Evolutionary conservation across 2,797 vertebrate genomes (phyloP), one percentile per base, ranked within the genome.

Genomic region (Enteromius trimaculatus): DNA sequence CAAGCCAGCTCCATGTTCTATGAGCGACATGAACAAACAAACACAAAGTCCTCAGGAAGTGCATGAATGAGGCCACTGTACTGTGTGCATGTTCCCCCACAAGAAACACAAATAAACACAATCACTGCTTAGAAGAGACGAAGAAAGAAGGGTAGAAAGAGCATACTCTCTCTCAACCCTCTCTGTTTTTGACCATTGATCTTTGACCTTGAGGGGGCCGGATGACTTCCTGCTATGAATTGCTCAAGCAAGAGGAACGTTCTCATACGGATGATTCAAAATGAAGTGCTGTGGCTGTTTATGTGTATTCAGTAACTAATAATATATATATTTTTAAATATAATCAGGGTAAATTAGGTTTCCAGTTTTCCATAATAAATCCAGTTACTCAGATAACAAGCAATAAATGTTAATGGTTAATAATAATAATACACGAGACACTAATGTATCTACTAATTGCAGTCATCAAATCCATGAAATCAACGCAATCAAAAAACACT

Each of bases 51-150:
- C 39, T 89, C 88, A 87, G 89, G 88, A 71, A 87, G 81, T 90
- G 85, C 55, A 86, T 83, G 86, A 94, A 95, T 92, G 68, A 91
- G 82, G 84, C 87, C 90, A 92, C 91, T 94, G 92, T 66, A 74
- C 53, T 58, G 65, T 13, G 78, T 89, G 66, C 87, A 86, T 91
- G 89, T 90, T 90, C 80, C 80, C 58, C 89, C 66, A 84, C 90
- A 87, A 88, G 86, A 82, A 90, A 87, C 89, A 79, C 77, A 88
- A 86, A 88, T 88, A 93, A 92, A 92, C 89, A 90, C 79, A 85
- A 68, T 77, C 86, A 85, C 87, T 62, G 82, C 83, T 92, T 88
- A 82, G 86, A 87, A 86, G 49, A 90, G 90, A 92, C 85, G 86
- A 72, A 66, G 76, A 87, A 89, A 77, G 19, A 79, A 1, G 34